Evolutionary conservation across 2,113 vertebrate species (phyloP).

Genomic region (Anoura caudifer): DNA sequence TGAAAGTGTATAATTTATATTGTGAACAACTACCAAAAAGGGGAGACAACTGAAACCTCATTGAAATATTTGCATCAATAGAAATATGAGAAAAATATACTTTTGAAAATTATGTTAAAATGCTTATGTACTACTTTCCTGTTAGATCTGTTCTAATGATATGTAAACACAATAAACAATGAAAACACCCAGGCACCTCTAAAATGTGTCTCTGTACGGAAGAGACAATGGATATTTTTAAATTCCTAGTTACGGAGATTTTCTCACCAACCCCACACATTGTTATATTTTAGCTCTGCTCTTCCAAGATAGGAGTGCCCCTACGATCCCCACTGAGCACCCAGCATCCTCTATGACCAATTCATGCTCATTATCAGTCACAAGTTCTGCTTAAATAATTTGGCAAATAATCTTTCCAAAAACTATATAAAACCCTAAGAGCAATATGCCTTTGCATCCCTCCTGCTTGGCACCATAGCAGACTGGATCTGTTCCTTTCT

Average conservation of each 20-base stretch:
- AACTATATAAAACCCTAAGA: not conserved
- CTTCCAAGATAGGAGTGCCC: not conserved
- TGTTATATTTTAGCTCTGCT: not conserved
- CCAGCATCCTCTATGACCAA: fast-evolving
- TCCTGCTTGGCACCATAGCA: not conserved
- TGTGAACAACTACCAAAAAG: not conserved
- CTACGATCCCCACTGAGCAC: not conserved
- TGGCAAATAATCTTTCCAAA: not conserved
- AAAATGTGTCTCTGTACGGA: not conserved
- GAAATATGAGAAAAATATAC: not conserved
- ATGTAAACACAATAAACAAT: not conserved
- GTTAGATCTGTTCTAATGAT: not conserved
- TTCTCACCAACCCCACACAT: not conserved
- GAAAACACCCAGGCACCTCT: not conserved
- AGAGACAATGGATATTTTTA: not conserved
- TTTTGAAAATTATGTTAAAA: not conserved
- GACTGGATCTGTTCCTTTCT: not conserved
- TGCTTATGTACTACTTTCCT: not conserved
- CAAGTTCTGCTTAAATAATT: not conserved
- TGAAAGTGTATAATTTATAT: not conserved
- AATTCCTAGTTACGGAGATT: not conserved
- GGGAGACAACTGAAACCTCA: not conserved
- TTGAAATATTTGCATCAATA: not conserved
- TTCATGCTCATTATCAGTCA: not conserved
- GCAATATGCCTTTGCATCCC: not conserved